These are phyloP conservation scores for Euphonia xanthogaster DNA, from an alignment of 2,797 vertebrate genomes.

Conservation along the genomic window DNA sequence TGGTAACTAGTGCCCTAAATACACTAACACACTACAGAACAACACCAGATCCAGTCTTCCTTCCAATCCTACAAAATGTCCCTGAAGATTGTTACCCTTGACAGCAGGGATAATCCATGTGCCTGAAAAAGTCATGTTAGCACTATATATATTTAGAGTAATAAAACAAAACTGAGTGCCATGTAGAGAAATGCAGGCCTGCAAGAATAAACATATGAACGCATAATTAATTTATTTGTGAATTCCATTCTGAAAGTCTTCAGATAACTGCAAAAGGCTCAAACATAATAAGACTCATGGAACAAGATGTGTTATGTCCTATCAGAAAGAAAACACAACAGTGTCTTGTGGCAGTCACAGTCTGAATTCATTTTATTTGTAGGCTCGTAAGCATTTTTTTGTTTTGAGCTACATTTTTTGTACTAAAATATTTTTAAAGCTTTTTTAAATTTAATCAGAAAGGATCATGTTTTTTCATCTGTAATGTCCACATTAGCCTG, in stretches of 20 bases:
- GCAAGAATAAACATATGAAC: background rate
- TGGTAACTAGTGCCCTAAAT: background rate
- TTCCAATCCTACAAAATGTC: background rate
- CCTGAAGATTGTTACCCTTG: background rate
- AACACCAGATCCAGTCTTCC: background rate
- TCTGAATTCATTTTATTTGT: background rate
- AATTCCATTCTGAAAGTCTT: background rate
- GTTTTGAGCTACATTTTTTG: background rate
- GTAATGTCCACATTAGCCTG: background rate
- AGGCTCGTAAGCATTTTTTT: background rate
- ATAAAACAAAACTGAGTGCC: background rate
- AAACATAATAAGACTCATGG: background rate
- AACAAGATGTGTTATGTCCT: background rate
- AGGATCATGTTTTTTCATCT: background rate
- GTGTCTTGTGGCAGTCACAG: background rate
- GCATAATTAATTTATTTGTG: background rate
- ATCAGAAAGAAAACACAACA: background rate
- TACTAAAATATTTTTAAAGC: background rate
- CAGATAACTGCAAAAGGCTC: background rate
- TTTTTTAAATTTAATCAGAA: background rate
- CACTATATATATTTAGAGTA: background rate
- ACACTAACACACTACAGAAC: background rate
- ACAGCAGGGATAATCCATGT: background rate
- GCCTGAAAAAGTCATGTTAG: background rate
- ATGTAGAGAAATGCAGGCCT: background rate